Evolutionary conservation across 2,888 invertebrate genomes (phyloP).

Genomic region (Nomada fabriciana): DNA sequence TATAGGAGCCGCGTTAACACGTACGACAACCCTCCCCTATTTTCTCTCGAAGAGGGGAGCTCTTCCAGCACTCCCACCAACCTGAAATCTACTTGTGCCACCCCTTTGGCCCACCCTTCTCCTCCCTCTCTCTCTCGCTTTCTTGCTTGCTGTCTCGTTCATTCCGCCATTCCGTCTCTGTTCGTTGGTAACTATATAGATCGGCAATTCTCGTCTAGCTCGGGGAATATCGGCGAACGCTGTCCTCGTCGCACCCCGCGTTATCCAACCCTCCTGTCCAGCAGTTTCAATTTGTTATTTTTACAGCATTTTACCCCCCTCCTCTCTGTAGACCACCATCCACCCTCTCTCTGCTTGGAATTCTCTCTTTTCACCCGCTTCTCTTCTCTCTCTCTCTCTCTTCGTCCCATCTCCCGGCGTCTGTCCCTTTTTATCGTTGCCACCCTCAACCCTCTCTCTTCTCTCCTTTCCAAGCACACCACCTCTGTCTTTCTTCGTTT

Average conservation of each 20-base stretch:
- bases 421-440: conserved; percentile 28
- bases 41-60: conserved; percentile 26
- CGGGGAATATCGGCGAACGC: conserved; percentile 12
- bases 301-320: conserved; percentile 79
- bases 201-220: conserved; percentile 28
- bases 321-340: conserved; percentile 55
- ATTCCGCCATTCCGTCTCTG: conserved; percentile 38
- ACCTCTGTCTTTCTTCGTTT: conserved; percentile 10
- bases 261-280: conserved; percentile 74
- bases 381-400: conserved; percentile 3
- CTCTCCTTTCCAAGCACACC: not conserved
- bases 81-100: conserved; percentile 60
- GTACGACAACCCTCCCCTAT: conserved; percentile 50
- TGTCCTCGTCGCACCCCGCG: conserved; percentile 51
- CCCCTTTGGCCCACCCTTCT: conserved; percentile 63
- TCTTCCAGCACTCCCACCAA: conserved; percentile 52
- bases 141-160: conserved; percentile 44
- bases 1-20: conserved; percentile 52
- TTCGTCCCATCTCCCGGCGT: conserved; percentile 1
- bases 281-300: conserved; percentile 82
- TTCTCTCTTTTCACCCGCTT: conserved; percentile 41
- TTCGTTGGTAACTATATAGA: conserved; percentile 40
- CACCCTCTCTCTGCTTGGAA: conserved; percentile 46
- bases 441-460: not conserved
- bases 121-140: not conserved